phyloP scores from a whole-genome alignment of 2,888 invertebrate species.

The Carcina quercana region DNA sequence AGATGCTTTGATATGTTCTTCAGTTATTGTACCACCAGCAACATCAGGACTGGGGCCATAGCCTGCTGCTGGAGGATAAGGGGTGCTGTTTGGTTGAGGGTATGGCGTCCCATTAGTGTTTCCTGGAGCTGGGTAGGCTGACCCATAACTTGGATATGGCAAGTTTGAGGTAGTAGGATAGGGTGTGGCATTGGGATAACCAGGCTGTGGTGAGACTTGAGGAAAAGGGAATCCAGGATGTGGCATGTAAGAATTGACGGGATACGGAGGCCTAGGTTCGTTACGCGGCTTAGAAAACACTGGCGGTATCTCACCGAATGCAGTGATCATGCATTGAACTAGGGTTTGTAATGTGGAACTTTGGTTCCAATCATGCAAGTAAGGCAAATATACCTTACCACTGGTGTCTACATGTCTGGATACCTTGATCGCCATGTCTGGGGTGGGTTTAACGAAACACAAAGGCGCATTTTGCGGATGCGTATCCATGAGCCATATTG shows the following conservation, averaged over 20 bases:
- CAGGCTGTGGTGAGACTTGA: slow-evolving; percentile 35
- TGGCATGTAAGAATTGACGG: slow-evolving; percentile 61
- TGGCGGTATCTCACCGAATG: slow-evolving; percentile 97
- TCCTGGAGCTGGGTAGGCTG: slow-evolving; percentile 47
- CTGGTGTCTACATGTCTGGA: slow-evolving; percentile 95
- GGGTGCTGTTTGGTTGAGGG: slow-evolving; percentile 35
- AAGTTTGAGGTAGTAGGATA: slow-evolving; percentile 54
- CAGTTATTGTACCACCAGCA: slow-evolving; percentile 89
- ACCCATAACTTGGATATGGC: slow-evolving; percentile 70
- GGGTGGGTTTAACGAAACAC: slow-evolving; percentile 94
- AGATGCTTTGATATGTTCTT: slow-evolving; percentile 96
- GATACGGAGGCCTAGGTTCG: slow-evolving; percentile 75
- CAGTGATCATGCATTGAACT: slow-evolving; percentile 92
- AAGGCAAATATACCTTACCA: slow-evolving; percentile 97
- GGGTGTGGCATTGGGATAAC: slow-evolving; percentile 54
- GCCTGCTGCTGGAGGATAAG: slow-evolving; percentile 41
- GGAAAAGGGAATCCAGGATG: slow-evolving; percentile 64
- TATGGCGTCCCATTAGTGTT: slow-evolving; percentile 47
- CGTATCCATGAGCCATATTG: slow-evolving; percentile 97
- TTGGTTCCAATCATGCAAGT: slow-evolving; percentile 94
- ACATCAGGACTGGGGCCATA: slow-evolving; percentile 48
- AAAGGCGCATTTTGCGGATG: slow-evolving; percentile 98
- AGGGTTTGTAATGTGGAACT: slow-evolving; percentile 91
- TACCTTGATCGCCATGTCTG: slow-evolving; percentile 96
- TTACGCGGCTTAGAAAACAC: slow-evolving; percentile 86